Base-by-base conservation (phyloP, 2,888 invertebrate species). In the Monoplex corrugatus region DNA sequence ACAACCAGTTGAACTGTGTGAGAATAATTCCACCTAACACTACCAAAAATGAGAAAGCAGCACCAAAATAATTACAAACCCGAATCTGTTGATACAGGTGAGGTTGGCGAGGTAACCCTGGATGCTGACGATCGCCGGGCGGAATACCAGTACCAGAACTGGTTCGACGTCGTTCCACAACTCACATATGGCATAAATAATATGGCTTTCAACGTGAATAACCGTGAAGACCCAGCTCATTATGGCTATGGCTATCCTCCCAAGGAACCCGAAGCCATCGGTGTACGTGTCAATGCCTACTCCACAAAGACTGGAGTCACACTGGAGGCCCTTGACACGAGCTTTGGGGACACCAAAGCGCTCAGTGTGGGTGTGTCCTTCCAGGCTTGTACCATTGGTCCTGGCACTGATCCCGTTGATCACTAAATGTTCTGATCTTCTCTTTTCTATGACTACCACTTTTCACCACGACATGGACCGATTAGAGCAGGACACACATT, bases 331-430 rank as follows among this genome's bases (percentile, higher is more conserved):
- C 78, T 80, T 16, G 78, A 80, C 40, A 13, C 23, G 13, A 40
- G 78, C 40, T 80, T 40, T 23, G 78, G 78, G 3, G 23, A 40
- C 40, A 80, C 5, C 5, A 23, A 6, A 2, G 40, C 1, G 40
- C 28, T 40, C 40, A 23, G 40, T 35, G 2, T 80, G 23, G 78
- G 40, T 35, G 43, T 80, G 0, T 13, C 40, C 8, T 80, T 80
- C 40, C 78, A 80, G 43, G 78, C 78, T 40, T 80, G 78, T 23
- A 40, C 78, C 78, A 10, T 80, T 23, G 78, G 78, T 0, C 78
- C 43, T 3, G 78, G 78, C 5, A 10, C 40, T 2, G 23, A 28
- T 0, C 40, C 10, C 40, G 3, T 43, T 23, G 40, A 78, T 1
- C 78, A 80, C 43, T 43, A 28, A 43, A 19, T 0, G 8, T 6